Base-by-base conservation (phyloP, 2,888 invertebrate species). In the Tinea semifulvella region DNA sequence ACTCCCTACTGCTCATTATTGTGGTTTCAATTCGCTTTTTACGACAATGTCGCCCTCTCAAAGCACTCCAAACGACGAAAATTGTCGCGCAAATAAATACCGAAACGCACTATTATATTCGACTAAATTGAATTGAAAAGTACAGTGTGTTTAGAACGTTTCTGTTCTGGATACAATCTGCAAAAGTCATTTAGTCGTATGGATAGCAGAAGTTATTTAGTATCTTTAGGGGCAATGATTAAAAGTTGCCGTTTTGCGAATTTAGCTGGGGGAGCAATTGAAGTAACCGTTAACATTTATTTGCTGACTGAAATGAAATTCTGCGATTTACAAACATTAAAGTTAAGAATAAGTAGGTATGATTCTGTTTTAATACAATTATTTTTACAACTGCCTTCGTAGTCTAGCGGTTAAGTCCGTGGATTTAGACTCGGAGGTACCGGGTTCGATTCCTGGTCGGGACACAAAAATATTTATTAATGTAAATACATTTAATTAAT, bases 11-110 rank as follows among this genome's bases (percentile, higher is more conserved):
- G 61, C 68, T 71, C 69, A 68, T 76, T 72, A 75, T 76, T 72
- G 80, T 67, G 77, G 76, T 76, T 79, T 77, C 75, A 77, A 79
- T 80, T 75, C 69, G 59, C 71, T 79, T 79, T 80, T 79, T 80
- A 76, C 70, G 62, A 56, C 49, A 67, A 56, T 63, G 54, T 69
- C 68, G 68, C 70, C 68, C 72, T 69, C 66, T 66, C 67, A 65
- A 61, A 54, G 65, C 63, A 31, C 31, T 31, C 11, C 31, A 31
- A 31, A 31, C 11, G 31, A 11, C 13, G 13, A 11, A 31, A 31
- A 14, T 11, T 31, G 31, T 14, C 13, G n/a, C n/a, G n/a, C 11
- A 31, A 31, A 31, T 31, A 31, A 31, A 31, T n/a, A n/a, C 11
- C 10, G 26, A 26, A 26, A 6, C n/a, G 11, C 26, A 11, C 11